A percentile compares a stretch with the other conserved stretches of the same genome.
phyloP scores from a whole-genome alignment of 2,888 invertebrate genomes.

The Eutolmus rufibarbis region DNA sequence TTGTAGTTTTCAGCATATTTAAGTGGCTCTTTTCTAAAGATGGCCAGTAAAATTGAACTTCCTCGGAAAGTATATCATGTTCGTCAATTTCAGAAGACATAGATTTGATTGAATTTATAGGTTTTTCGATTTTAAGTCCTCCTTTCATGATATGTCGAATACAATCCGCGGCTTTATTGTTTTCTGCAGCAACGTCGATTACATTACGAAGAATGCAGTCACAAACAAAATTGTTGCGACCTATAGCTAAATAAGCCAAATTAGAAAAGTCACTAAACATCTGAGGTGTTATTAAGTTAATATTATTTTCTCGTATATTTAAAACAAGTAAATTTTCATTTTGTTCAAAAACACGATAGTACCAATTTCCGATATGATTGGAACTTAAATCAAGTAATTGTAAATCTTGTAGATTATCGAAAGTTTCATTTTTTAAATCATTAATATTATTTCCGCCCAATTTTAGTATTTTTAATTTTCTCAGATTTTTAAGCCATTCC shows the following conservation, averaged over 20 bases:
- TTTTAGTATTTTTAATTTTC: constrained; percentile 63
- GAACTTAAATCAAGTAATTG: constrained; percentile 65
- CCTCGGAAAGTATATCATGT: background rate
- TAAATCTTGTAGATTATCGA: constrained; percentile 60
- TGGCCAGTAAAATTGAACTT: background rate
- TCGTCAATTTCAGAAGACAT: background rate
- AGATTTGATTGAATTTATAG: background rate
- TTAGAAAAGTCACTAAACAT: constrained; percentile 67
- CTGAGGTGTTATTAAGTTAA: constrained; percentile 66
- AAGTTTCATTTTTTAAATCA: constrained; percentile 54
- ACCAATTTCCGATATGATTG: constrained; percentile 69
- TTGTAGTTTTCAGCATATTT: background rate
- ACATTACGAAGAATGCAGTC: constrained; percentile 67
- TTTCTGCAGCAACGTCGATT: constrained; percentile 59
- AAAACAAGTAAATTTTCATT: constrained; percentile 63
- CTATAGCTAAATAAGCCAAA: constrained; percentile 64
- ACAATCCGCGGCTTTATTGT: constrained; percentile 47
- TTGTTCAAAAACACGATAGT: constrained; percentile 58
- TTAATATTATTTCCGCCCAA: constrained; percentile 66
- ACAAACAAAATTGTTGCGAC: constrained; percentile 69
- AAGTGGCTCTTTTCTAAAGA: background rate
- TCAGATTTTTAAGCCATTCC: constrained; percentile 60
- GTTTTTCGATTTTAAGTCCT: background rate
- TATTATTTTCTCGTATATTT: constrained; percentile 65
- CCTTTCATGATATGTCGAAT: background rate